Evolutionary conservation across 2,888 invertebrate species (phyloP).

Genomic region (Ypsolopha sequella): DNA sequence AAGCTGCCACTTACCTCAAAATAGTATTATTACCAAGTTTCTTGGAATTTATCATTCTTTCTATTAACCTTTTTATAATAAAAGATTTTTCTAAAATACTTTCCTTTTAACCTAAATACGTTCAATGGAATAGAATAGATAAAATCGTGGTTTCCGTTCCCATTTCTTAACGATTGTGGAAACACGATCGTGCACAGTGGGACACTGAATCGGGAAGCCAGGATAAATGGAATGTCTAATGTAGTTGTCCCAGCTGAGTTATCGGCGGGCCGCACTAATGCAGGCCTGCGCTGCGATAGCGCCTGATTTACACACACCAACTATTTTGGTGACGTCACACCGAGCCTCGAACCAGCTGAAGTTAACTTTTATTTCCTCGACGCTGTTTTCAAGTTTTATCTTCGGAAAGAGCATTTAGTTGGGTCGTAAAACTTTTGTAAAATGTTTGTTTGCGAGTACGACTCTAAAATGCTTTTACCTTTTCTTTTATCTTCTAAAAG

Average conservation of each 20-base stretch:
- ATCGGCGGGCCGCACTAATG: conserved; percentile 20
- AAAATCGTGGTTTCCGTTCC: no score
- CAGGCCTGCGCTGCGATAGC: conserved; percentile 7
- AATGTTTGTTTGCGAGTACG: no score
- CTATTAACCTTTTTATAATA: no score
- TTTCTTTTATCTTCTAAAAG: no score
- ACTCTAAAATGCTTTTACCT: no score
- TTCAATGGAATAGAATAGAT: no score
- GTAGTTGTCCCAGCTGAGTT: conserved; percentile 16
- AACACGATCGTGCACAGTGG: neutral
- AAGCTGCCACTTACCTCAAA: no score
- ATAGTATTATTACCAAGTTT: no score
- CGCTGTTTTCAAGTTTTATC: neutral
- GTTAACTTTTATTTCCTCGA: neutral
- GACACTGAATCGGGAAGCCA: neutral
- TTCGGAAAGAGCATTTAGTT: neutral
- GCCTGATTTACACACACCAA: neutral
- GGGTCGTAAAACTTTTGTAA: neutral
- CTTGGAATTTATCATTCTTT: no score
- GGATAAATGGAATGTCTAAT: conserved; percentile 13
- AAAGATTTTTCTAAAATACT: no score
- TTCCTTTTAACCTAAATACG: no score
- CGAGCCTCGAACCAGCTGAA: neutral
- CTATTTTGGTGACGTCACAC: neutral
- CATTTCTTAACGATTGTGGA: no score